phyloP scores from a whole-genome alignment of 1,140 invertebrate genomes.

The Zophobas morio region DNA sequence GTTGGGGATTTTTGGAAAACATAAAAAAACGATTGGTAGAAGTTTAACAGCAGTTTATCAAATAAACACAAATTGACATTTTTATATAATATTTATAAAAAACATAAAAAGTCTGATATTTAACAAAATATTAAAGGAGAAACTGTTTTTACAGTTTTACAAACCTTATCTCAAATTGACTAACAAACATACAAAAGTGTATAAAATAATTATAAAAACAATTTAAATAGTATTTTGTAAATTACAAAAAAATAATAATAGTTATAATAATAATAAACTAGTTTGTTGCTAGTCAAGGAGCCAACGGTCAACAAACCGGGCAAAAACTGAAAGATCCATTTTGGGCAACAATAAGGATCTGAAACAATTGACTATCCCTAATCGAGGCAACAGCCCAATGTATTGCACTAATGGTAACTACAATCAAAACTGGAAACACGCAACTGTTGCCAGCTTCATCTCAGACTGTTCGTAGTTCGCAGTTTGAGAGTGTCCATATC shows the following conservation, averaged over 20 bases:
- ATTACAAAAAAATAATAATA: constrained; percentile 58
- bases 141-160: constrained; percentile 63
- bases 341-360: constrained; percentile 64
- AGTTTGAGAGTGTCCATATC: constrained; percentile 46
- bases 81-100: constrained; percentile 67
- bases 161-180: constrained; percentile 64
- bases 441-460: constrained; percentile 50
- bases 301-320: constrained; percentile 60
- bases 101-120: constrained; percentile 67
- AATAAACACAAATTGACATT: constrained; percentile 66
- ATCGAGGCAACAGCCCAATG: constrained; percentile 63
- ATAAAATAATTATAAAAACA: constrained; percentile 68
- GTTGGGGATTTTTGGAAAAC: constrained; percentile 1
- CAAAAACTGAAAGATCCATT: constrained; percentile 62
- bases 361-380: constrained; percentile 67
- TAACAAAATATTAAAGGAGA: constrained; percentile 66
- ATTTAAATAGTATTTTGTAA: constrained; percentile 64
- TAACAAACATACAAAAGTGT: constrained; percentile 68
- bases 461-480: constrained; percentile 50
- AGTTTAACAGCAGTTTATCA: constrained; percentile 66
- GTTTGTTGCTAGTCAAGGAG: constrained; percentile 67
- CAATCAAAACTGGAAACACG: constrained; percentile 49
- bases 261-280: constrained; percentile 54
- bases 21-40: constrained; percentile 52
- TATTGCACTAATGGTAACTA: constrained; percentile 69